Conservation (phyloP, 2,113 vertebrate species). For the Callionymus lyra region DNA sequence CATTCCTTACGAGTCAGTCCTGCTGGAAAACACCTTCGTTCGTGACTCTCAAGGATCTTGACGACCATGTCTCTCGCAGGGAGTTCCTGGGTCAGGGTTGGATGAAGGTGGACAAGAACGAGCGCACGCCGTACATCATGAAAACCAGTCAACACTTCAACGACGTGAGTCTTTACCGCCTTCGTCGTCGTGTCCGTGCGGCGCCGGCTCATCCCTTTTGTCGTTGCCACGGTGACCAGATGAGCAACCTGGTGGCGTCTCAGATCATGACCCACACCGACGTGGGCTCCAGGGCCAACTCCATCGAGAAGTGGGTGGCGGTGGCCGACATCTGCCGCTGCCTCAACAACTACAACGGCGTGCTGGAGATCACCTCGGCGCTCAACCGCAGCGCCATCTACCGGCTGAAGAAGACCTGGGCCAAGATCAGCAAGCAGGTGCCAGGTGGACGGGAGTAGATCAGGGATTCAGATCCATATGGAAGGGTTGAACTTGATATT, state of each 20-base stretch:
- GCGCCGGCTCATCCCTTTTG: no score
- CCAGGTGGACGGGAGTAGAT: no score
- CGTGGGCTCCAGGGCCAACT: constrained; percentile 80
- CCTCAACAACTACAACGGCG: constrained; percentile 93
- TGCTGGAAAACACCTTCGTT: background rate
- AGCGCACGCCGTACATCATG: constrained; percentile 91
- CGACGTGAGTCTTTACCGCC: constrained; percentile 67
- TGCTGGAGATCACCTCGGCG: constrained; percentile 94
- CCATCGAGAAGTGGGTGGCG: constrained; percentile 96
- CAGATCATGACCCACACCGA: constrained; percentile 95
- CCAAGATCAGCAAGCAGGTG: constrained; percentile 94
- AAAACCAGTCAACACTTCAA: constrained; percentile 97
- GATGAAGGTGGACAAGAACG: constrained; percentile 96
- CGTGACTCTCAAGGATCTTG: constrained; percentile 1
- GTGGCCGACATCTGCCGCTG: constrained; percentile 96
- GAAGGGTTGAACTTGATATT: no score
- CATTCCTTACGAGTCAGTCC: constrained; percentile 93
- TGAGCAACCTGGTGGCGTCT: constrained; percentile 97
- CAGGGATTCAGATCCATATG: no score
- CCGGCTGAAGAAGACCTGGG: constrained; percentile 97
- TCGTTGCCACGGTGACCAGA: constrained; percentile 59
- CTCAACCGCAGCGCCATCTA: constrained; percentile 98
- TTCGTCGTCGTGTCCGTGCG: background rate
- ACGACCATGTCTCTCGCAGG: constrained; percentile 49
- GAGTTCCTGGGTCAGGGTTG: constrained; percentile 97